Evolutionary conservation across 2,113 vertebrate genomes (phyloP).

Genomic region (Thalassoma bifasciatum): DNA sequence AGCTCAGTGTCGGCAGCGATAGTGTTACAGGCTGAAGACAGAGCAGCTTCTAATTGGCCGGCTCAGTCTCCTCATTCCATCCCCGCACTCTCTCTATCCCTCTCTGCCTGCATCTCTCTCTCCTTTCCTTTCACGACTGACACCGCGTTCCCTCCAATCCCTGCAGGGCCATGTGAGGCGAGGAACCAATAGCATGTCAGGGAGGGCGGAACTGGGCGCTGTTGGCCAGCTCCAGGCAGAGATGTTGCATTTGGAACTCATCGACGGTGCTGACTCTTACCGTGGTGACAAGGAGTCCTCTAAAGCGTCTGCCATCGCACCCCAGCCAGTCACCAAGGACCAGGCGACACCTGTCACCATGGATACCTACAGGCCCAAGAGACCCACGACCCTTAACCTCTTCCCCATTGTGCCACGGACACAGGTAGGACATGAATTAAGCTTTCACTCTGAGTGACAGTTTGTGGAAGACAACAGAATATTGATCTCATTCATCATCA

Average conservation of each 20-base stretch:
- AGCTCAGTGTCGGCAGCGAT: conserved; percentile 46
- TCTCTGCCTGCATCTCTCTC: conserved; percentile 17
- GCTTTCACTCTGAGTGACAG: conserved; percentile 8
- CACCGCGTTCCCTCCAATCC: conserved; percentile 65
- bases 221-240: conserved; percentile 91
- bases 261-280: conserved; percentile 89
- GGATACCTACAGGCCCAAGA: conserved; percentile 94
- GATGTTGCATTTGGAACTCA: conserved; percentile 95
- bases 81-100: conserved; percentile 30
- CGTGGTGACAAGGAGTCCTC: conserved; percentile 81
- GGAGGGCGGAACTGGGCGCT: conserved; percentile 85
- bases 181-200: conserved; percentile 83
- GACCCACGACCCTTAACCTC: conserved; percentile 97
- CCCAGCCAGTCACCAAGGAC: conserved; percentile 74
- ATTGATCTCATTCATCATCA: conserved; percentile 14
- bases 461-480: conserved; percentile 5
- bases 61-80: conserved; percentile 64
- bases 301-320: conserved; percentile 68
- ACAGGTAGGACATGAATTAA: conserved; percentile 84
- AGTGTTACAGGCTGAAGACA: conserved; percentile 61
- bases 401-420: conserved; percentile 96
- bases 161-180: conserved; percentile 88
- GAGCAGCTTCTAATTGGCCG: conserved; percentile 71
- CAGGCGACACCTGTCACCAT: conserved; percentile 83
- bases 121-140: conserved; percentile 55